These are phyloP conservation scores for Stercorarius parasiticus DNA, from an alignment of 2,113 vertebrate genomes.

Conservation along the genomic window DNA sequence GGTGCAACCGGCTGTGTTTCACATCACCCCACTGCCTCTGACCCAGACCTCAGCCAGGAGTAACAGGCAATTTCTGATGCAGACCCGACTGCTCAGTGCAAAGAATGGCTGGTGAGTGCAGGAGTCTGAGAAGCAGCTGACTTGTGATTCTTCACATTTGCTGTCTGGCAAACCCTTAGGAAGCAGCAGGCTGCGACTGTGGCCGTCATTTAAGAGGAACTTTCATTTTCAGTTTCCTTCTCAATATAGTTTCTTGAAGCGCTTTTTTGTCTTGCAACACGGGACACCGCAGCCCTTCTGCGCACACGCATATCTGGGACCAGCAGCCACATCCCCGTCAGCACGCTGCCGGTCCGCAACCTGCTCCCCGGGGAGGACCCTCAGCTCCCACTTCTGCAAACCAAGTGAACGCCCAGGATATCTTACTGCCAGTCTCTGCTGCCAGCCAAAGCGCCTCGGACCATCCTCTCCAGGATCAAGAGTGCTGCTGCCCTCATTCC, in stretches of 20 bases:
- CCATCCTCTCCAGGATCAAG: background rate
- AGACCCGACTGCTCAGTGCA: fast-evolving
- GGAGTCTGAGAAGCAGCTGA: background rate
- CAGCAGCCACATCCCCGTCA: fast-evolving
- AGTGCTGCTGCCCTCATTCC: background rate
- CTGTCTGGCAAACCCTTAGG: background rate
- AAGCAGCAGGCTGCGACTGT: background rate
- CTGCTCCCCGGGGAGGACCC: background rate
- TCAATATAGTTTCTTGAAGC: background rate
- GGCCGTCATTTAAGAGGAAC: background rate
- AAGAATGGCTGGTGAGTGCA: background rate
- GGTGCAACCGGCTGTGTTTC: background rate
- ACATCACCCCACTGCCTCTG: fast-evolving
- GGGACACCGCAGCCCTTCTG: background rate
- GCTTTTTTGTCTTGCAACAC: background rate
- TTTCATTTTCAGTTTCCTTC: conserved; percentile 39
- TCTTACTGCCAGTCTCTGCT: fast-evolving
- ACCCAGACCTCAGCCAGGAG: fast-evolving
- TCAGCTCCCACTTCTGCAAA: background rate
- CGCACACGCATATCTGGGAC: background rate
- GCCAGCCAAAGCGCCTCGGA: fast-evolving
- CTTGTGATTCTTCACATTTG: background rate
- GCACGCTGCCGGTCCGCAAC: fast-evolving
- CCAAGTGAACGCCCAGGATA: fast-evolving
- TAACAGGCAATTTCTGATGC: background rate